Base-by-base conservation (phyloP, 92 coral and sea anemone species). In the Parazoanthus darwini region DNA sequence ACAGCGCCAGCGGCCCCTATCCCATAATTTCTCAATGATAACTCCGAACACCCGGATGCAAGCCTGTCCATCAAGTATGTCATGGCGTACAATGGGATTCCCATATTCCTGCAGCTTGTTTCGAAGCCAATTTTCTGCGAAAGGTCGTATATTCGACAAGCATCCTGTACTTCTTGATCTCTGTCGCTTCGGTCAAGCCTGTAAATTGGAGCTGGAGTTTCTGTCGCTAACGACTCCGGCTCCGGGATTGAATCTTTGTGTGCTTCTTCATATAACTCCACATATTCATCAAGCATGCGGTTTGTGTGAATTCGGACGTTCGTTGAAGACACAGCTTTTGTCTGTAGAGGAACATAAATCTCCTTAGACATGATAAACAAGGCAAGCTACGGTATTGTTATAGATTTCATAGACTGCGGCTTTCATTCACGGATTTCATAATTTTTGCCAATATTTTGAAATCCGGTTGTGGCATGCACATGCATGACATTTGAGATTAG, bases 121-220 rank as follows among this genome's bases (percentile, higher is more conserved):
- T 90, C 85, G 82, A 96, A 96, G 63, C 82, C 77, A 11, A 90
- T 93, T 76, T 89, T 93, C 66, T 88, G 89, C 3, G 93, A 86
- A 23, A 91, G 84, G 81, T 95, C 95, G 90, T 92, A 89, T 48
- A 95, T 82, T 82, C 85, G 89, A 72, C 98, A 96, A 22, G 98
- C 98, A 82, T 96, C 96, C 82, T 96, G 98, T 0, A 96, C 95
- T 4, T 90, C 98, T 42, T 84, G 86, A 39, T 93, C 96, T 80
- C 98, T 91, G 92, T 96, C 98, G 56, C 83, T 89, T 50, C 98
- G 91, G 86, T 96, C 98, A 88, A 96, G 93, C 14, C 98, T 92
- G 86, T 93, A 92, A 43, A 92, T 92, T 83, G 78, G 82, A 51
- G 89, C 90, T 16, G 89, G 74, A 22, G 77, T 88, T 25, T 86